Percentiles rank a stretch among this genome's conserved stretches.
phyloP scores from a whole-genome alignment of 2,888 invertebrate genomes.

The Antheraea yamamai region DNA sequence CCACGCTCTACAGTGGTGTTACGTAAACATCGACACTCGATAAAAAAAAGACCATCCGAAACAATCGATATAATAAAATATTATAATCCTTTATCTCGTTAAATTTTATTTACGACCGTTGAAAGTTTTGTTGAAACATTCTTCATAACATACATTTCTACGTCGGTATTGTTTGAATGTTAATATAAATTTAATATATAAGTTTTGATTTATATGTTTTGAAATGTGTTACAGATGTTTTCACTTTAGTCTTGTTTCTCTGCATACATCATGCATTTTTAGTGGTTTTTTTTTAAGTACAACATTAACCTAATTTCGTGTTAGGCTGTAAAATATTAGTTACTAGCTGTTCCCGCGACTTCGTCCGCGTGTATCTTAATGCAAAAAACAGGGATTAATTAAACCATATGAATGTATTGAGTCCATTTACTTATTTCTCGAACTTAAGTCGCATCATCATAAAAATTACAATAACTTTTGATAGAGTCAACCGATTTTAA shows the following conservation, averaged over 20 bases:
- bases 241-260: not conserved
- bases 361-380: too few species aligned
- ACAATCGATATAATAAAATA: slow-evolving; percentile 3
- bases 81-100: slow-evolving; percentile 1
- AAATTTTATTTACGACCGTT: slow-evolving; percentile 9
- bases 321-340: too few species aligned
- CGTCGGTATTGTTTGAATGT: not conserved
- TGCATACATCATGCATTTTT: not conserved
- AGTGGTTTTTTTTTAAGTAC: not conserved
- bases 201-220: slow-evolving; percentile 1
- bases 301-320: too few species aligned
- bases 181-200: not conserved
- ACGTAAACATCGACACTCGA: slow-evolving; percentile 14
- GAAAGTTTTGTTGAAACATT: slow-evolving; percentile 7
- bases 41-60: not conserved
- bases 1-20: slow-evolving; percentile 3
- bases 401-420: too few species aligned
- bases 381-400: too few species aligned
- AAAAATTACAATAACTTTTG: too few species aligned
- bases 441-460: too few species aligned
- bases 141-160: not conserved
- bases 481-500: too few species aligned
- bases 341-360: too few species aligned
- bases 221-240: slow-evolving; percentile 9
- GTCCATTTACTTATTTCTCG: too few species aligned